Base-by-base conservation (phyloP, 92 coral and sea anemone genomes). In the Porites evermanni region DNA sequence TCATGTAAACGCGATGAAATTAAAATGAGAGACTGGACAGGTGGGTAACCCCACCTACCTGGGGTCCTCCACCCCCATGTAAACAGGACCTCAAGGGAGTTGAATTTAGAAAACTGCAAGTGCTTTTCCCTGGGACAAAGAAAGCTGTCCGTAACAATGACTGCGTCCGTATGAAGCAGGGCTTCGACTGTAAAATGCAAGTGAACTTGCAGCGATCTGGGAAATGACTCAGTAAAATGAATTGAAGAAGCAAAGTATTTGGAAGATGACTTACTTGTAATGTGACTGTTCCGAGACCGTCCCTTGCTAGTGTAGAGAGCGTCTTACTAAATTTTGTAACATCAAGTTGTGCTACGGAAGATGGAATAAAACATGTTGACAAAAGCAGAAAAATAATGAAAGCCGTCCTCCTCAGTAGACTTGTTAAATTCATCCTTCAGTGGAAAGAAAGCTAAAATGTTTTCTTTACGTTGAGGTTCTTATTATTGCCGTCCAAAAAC, bases 231-330 rank as follows among this genome's bases (percentile, higher is more conserved):
- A 29, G 32, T 53, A 8, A 54, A 54, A n/a, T 20, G 16, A 10
- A 67, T 20, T 1, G 6, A 20, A 19, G 11, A 11, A 19, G 29
- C 12, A 8, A 2, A 24, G 12, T 8, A 67, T 8, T 38, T 14
- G 21, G 0, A 50, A 17, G 10, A 14, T 12, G n/a, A 38, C 47
- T 67, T 67, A 85, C 89, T 84, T 85, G 83, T 59, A 85, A 59
- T 44, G 61, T 66, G 29, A 64, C 53, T 7, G 77, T 82, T n/a
- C 89, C 89, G 19, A 85, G 89, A 10, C 83, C 89, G 38, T 77
- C 74, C 16, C 14, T 70, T 8, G 74, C 74, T 8, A 70, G 74
- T 29, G 14, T 70, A 70, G 74, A 9, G 7, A 70, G 74, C 74
- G 74, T 70, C 50, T 70, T 19, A 14, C 53, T 70, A 53, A 70